Evolutionary conservation across 2,888 invertebrate species (phyloP).

Genomic region (Anagyrus pseudococci): DNA sequence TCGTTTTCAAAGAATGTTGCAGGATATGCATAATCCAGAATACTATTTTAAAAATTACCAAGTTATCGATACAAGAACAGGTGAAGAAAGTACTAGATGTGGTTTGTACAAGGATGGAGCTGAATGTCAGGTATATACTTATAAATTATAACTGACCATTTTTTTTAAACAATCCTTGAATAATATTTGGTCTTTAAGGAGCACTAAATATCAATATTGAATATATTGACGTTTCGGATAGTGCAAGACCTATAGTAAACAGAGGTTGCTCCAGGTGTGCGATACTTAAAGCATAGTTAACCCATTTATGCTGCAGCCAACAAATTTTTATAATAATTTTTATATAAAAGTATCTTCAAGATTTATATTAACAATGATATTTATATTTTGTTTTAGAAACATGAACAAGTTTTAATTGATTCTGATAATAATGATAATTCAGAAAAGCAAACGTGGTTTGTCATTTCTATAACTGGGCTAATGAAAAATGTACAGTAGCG

Average conservation of each 20-base stretch:
- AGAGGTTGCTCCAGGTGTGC: slow-evolving; percentile 57
- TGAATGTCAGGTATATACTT: slow-evolving; percentile 66
- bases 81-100: slow-evolving; percentile 65
- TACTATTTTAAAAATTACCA: slow-evolving; percentile 81
- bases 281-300: slow-evolving; percentile 51
- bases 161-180: too few relatives aligned
- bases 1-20: slow-evolving; percentile 87
- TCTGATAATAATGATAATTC: slow-evolving; percentile 69
- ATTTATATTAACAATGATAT: too few relatives aligned
- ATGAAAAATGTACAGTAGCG: slow-evolving; percentile 50
- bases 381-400: slow-evolving; percentile 55
- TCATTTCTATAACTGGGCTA: slow-evolving; percentile 82
- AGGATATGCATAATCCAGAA: slow-evolving; percentile 91
- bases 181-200: slow-evolving; percentile 30
- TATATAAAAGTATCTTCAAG: slow-evolving; percentile 7
- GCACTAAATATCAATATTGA: slow-evolving; percentile 24
- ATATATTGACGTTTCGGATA: slow-evolving; percentile 26
- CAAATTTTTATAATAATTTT: slow-evolving; percentile 41
- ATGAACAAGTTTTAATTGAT: slow-evolving; percentile 60
- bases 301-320: slow-evolving; percentile 57
- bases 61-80: slow-evolving; percentile 69
- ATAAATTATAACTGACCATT: too few relatives aligned
- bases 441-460: slow-evolving; percentile 78
- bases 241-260: slow-evolving; percentile 49
- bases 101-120: slow-evolving; percentile 81